Evolutionary conservation across 2,113 vertebrate genomes (phyloP).

Genomic region (Vombatus ursinus): DNA sequence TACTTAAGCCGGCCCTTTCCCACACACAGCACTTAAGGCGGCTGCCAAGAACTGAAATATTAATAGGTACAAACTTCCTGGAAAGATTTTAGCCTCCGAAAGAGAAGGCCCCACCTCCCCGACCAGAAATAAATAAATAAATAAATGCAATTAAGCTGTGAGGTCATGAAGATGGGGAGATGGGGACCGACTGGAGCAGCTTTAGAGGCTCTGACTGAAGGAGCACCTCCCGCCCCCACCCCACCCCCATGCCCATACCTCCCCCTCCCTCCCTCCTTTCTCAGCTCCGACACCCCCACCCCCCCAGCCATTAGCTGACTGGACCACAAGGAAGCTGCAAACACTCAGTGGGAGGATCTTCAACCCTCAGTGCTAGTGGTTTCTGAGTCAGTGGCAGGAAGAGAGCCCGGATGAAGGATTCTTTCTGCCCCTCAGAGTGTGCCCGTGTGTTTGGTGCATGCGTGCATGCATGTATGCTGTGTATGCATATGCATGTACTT

Average conservation of each 20-base stretch:
- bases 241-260: fast-evolving
- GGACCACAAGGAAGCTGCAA: neutral
- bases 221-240: too few relatives aligned
- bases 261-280: neutral
- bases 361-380: neutral
- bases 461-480: too few relatives aligned
- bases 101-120: neutral
- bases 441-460: too few relatives aligned
- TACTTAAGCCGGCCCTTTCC: slow-evolving; percentile 30
- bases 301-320: neutral
- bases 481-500: neutral
- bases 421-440: neutral
- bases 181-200: too few relatives aligned
- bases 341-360: neutral
- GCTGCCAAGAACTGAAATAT: slow-evolving; percentile 68
- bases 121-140: slow-evolving; percentile 42
- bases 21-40: slow-evolving; percentile 28
- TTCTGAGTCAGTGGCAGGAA: fast-evolving
- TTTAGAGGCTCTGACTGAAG: neutral
- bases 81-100: neutral
- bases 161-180: neutral
- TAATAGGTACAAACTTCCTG: slow-evolving; percentile 71
- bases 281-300: neutral
- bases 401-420: fast-evolving
- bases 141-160: neutral